Percentiles rank a stretch among this genome's conserved stretches.
Evolutionary conservation across 2,797 vertebrate species (phyloP).

Genomic region (Darevskia mixta): DNA sequence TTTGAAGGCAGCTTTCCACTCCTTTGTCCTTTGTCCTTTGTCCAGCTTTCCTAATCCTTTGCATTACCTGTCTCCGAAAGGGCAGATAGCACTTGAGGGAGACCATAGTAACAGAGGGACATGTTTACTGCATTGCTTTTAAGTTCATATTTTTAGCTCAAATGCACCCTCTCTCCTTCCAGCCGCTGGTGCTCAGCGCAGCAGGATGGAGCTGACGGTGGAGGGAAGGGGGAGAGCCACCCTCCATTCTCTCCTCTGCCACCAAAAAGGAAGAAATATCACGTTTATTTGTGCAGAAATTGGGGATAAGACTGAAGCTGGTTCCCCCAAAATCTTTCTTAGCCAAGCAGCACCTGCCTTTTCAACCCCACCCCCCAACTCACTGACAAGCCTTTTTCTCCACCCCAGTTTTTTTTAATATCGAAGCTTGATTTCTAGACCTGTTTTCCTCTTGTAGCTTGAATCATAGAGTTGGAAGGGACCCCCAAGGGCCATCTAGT

Average conservation of each 20-base stretch:
- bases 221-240: not conserved
- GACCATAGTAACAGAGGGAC: not conserved
- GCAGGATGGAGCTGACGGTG: not conserved
- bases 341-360: too few species aligned
- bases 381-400: too few species aligned
- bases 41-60: not conserved
- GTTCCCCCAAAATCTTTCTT: not conserved
- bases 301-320: not conserved
- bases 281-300: not conserved
- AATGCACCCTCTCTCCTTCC: not conserved
- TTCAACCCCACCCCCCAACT: too few species aligned
- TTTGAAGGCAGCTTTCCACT: not conserved
- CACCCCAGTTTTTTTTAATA: too few species aligned
- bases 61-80: not conserved
- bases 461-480: too few species aligned
- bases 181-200: not conserved
- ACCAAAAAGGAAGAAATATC: not conserved
- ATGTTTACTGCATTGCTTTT: not conserved
- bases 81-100: not conserved
- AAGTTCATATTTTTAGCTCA: not conserved
- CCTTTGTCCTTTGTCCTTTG: too few species aligned
- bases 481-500: too few species aligned
- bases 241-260: not conserved
- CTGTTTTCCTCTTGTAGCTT: too few species aligned
- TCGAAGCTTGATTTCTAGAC: too few species aligned